phyloP scores from a whole-genome alignment of 2,797 vertebrate genomes.

The Lagodon rhomboides region DNA sequence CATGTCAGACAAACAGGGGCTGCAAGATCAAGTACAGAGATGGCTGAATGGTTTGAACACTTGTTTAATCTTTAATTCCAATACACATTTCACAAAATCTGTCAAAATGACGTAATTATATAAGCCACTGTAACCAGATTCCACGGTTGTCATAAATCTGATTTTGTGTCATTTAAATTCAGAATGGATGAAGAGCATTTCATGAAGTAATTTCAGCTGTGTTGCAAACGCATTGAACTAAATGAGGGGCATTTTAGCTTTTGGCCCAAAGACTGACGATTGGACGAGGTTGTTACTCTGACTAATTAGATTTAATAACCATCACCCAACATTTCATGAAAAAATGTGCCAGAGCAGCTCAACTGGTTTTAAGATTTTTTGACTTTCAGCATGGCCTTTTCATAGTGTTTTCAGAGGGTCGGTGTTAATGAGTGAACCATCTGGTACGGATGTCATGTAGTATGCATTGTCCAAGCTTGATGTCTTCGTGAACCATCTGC shows the following conservation, averaged over 20 bases:
- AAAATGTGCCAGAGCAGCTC: constrained; percentile 13
- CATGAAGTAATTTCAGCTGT: not conserved
- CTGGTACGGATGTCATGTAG: constrained; percentile 76
- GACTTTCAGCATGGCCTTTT: constrained; percentile 13
- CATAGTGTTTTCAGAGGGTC: constrained; percentile 53
- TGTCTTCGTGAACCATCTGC: constrained; percentile 61
- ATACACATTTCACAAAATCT: constrained; percentile 4
- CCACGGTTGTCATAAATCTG: not conserved
- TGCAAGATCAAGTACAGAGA: constrained; percentile 33
- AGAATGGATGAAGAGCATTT: not conserved
- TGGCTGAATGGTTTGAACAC: constrained; percentile 7
- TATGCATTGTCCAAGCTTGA: constrained; percentile 60
- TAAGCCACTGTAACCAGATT: not conserved
- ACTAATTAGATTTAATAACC: constrained; percentile 29
- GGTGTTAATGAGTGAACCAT: constrained; percentile 75
- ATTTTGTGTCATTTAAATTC: not conserved
- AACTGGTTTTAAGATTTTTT: constrained; percentile 12
- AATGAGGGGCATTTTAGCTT: constrained; percentile 1
- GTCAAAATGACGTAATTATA: not conserved
- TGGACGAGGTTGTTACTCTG: constrained; percentile 20
- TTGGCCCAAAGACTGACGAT: not conserved
- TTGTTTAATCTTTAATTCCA: constrained; percentile 12
- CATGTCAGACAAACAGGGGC: constrained; percentile 46
- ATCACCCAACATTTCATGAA: constrained; percentile 16
- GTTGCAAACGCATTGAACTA: constrained; percentile 10